Percentiles rank a stretch among this genome's conserved stretches.
These are phyloP conservation scores for Protomyctophum bolini DNA, from an alignment of 2,113 vertebrate genomes.

Conservation along the genomic window DNA sequence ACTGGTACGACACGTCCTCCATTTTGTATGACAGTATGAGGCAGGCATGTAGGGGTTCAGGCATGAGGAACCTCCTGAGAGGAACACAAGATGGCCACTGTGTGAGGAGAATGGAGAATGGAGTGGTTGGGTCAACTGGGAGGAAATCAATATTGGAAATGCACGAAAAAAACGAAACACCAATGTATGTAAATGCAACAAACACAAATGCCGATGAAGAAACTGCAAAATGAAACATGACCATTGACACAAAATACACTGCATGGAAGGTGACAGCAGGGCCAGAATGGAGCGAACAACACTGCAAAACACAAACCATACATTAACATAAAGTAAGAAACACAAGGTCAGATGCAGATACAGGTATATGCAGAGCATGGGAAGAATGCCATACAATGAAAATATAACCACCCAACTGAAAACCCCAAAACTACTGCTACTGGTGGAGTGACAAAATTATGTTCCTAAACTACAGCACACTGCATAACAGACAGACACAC, in stretches of 20 bases:
- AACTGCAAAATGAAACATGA: neutral
- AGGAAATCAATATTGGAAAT: neutral
- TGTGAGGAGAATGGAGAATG: neutral
- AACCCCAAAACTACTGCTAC: neutral
- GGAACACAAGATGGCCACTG: conserved; percentile 5
- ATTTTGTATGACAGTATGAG: neutral
- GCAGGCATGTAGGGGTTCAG: conserved; percentile 16
- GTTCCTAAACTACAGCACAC: conserved; percentile 51
- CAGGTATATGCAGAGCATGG: neutral
- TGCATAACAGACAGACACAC: conserved; percentile 9
- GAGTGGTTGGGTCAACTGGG: neutral
- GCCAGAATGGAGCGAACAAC: neutral
- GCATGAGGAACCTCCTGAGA: neutral
- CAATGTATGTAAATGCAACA: neutral
- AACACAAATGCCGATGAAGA: neutral
- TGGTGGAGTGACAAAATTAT: conserved; percentile 21
- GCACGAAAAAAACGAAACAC: no score
- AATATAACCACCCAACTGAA: neutral
- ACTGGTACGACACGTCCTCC: neutral
- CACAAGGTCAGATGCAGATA: neutral
- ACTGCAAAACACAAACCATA: conserved; percentile 7
- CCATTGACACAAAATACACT: neutral
- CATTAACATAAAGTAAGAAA: neutral
- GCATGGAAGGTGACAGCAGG: neutral
- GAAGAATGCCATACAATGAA: neutral